Evolutionary conservation across 2,797 vertebrate species (phyloP).

Genomic region (Tauraco hartlaubi): DNA sequence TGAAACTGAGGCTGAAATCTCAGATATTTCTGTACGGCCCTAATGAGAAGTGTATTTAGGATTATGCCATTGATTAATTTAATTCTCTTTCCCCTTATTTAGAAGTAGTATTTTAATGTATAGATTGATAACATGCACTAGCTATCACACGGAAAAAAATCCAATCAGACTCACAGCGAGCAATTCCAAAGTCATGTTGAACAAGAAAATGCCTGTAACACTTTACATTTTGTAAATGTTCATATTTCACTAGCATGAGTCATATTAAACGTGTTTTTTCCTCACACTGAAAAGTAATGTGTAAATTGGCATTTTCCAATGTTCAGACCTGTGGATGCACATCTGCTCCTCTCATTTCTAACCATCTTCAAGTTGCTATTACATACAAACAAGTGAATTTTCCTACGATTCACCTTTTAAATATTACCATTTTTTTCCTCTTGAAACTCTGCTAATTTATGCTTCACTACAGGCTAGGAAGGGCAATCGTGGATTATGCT

Average conservation of each 20-base stretch:
- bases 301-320: not conserved
- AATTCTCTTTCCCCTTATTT: not conserved
- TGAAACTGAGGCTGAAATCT: not conserved
- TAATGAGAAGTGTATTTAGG: not conserved
- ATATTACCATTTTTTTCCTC: not conserved
- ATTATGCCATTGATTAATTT: not conserved
- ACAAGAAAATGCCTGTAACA: not conserved
- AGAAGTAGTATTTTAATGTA: not conserved
- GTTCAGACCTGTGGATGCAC: fast-evolving
- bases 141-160: not conserved
- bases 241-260: not conserved
- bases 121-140: not conserved
- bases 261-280: not conserved
- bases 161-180: not conserved
- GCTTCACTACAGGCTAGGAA: not conserved
- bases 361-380: not conserved
- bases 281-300: not conserved
- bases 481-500: not conserved
- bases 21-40: not conserved
- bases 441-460: not conserved
- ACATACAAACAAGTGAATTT: not conserved
- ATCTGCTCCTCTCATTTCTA: not conserved
- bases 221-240: not conserved
- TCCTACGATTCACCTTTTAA: not conserved
- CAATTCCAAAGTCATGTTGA: not conserved